A percentile compares a stretch with the other conserved stretches of the same genome.
Evolutionary conservation across 2,113 vertebrate genomes (phyloP).

Genomic region (Alligator mississippiensis): DNA sequence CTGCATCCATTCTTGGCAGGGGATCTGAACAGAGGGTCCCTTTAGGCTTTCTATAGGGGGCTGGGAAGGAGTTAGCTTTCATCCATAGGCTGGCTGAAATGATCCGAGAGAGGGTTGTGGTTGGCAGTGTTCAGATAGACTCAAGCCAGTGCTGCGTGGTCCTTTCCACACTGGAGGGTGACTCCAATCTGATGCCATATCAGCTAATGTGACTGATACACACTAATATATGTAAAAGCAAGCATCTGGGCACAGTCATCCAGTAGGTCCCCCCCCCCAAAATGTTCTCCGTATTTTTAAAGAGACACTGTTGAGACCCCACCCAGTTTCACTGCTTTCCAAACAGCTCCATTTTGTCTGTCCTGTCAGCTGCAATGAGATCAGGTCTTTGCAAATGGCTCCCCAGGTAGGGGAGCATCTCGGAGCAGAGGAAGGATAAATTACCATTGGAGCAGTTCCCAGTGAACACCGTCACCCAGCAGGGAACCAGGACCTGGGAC

Average conservation of each 20-base stretch:
- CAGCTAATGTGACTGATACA: neutral
- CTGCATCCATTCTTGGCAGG: neutral
- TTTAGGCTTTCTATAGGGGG: neutral
- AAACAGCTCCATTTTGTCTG: neutral
- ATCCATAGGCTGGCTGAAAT: neutral
- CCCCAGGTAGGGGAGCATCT: neutral
- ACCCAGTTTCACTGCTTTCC: neutral
- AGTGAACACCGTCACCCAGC: neutral
- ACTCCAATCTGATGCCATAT: neutral
- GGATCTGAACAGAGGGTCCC: neutral
- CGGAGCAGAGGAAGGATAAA: neutral
- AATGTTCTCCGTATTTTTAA: too few relatives aligned
- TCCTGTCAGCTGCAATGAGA: neutral
- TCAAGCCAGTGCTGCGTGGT: neutral
- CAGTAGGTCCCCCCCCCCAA: neutral
- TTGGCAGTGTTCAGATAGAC: neutral
- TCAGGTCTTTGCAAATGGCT: neutral
- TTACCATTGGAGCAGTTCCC: neutral
- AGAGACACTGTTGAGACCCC: too few relatives aligned
- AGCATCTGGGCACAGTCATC: neutral
- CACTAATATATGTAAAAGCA: neutral
- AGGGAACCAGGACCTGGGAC: neutral
- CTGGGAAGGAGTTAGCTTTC: neutral
- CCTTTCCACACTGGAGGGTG: neutral
- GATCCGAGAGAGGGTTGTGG: neutral